Percentiles rank a stretch among this genome's conserved stretches.
These are phyloP conservation scores for Altica lythri DNA, from an alignment of 2,888 invertebrate species.

Conservation along the genomic window DNA sequence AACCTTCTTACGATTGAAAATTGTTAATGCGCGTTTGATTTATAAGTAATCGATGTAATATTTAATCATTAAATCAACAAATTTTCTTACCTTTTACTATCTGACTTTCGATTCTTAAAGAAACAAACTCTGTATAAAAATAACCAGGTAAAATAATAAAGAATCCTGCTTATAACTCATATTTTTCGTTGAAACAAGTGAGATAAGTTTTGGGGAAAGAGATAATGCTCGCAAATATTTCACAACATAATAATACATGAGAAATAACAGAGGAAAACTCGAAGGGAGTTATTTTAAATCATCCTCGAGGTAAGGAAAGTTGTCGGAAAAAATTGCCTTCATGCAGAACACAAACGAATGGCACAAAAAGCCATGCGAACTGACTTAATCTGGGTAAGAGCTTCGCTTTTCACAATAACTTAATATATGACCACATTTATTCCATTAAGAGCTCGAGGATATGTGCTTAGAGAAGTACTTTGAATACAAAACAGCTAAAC, in stretches of 20 bases:
- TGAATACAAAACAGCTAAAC: conserved; percentile 23
- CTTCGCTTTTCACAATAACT: conserved; percentile 21
- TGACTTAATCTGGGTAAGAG: conserved; percentile 29
- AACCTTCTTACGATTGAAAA: too few relatives aligned
- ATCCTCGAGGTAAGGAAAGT: conserved; percentile 6
- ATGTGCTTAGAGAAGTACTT: conserved; percentile 20
- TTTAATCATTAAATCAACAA: too few relatives aligned
- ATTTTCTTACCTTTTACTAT: too few relatives aligned
- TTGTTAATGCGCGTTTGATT: too few relatives aligned
- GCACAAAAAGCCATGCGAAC: conserved; percentile 8
- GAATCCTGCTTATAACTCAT: conserved; percentile 18
- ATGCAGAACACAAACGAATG: conserved; percentile 12
- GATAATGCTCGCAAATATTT: conserved; percentile 21
- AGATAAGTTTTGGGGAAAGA: conserved; percentile 4
- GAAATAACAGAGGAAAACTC: conserved; percentile 21
- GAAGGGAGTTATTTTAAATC: conserved; percentile 14
- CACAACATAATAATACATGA: conserved; percentile 26
- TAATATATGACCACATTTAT: conserved; percentile 31
- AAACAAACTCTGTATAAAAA: too few relatives aligned
- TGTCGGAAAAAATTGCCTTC: conserved; percentile 10
- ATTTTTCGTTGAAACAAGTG: conserved; percentile 9
- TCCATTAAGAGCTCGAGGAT: conserved; percentile 30
- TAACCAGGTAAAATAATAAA: too few relatives aligned
- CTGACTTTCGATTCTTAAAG: too few relatives aligned
- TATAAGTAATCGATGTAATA: too few relatives aligned